These are phyloP conservation scores for Euplagia quadripunctaria DNA, from an alignment of 2,888 invertebrate species.

Conservation along the genomic window DNA sequence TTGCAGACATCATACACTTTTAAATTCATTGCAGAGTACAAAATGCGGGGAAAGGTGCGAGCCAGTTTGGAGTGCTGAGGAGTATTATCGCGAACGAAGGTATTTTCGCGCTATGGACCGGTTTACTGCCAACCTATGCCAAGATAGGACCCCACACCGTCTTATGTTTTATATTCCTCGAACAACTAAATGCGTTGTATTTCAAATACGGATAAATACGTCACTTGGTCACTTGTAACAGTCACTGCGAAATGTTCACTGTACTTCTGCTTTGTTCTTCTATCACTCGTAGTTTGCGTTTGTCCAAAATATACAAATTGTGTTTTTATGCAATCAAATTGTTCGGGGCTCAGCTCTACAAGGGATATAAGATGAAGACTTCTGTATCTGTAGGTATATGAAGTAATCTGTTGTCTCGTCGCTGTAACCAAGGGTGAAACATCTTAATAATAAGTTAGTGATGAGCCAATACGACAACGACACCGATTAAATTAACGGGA, in stretches of 20 bases:
- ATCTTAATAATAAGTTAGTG: not conserved
- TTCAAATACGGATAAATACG: conserved; percentile 12
- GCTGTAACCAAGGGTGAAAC: not conserved
- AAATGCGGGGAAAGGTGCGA: conserved; percentile 95
- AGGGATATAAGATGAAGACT: conserved; percentile 1
- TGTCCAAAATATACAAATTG: not conserved
- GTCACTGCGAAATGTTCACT: not conserved
- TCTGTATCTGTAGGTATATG: not conserved
- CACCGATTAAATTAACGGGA: not conserved
- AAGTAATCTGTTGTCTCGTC: not conserved
- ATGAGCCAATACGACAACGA: not conserved
- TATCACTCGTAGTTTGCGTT: not conserved
- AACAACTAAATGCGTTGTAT: conserved; percentile 92
- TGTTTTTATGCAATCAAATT: not conserved
- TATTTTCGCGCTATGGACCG: conserved; percentile 97
- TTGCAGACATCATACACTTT: not conserved
- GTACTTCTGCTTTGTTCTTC: not conserved
- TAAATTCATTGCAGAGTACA: conserved; percentile 88
- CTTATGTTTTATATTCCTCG: conserved; percentile 97
- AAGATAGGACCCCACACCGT: conserved; percentile 99
- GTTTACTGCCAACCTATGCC: conserved; percentile 97
- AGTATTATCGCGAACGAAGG: conserved; percentile 95
- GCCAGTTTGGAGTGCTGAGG: conserved; percentile 91
- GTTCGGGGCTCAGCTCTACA: not conserved
- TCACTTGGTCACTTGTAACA: not conserved